Percentiles rank a stretch among this genome's conserved stretches.
Evolutionary conservation across 2,888 invertebrate genomes (phyloP).

Genomic region (Athrips mouffetella): DNA sequence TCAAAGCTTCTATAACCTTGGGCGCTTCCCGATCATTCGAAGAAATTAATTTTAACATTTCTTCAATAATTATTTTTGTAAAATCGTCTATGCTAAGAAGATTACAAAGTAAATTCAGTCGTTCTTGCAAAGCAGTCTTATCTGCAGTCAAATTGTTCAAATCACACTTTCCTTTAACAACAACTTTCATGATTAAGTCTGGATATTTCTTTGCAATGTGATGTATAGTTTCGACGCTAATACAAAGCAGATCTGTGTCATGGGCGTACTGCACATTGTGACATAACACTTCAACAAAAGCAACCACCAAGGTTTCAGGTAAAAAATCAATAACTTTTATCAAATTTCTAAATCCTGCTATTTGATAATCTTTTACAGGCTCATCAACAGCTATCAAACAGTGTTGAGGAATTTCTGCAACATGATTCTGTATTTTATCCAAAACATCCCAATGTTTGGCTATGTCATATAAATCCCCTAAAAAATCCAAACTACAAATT

Average conservation of each 20-base stretch:
- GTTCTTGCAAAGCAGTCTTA: conserved; percentile 48
- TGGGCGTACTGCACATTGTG: conserved; percentile 65
- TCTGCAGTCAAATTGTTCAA: conserved; percentile 50
- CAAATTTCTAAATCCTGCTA: conserved; percentile 73
- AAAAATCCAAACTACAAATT: conserved; percentile 56
- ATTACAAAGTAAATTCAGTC: conserved; percentile 63
- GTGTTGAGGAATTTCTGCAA: conserved; percentile 60
- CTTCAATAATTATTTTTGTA: conserved; percentile 61
- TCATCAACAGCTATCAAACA: conserved; percentile 73
- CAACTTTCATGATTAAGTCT: conserved; percentile 67
- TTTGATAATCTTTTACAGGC: conserved; percentile 60
- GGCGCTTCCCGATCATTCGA: conserved; percentile 41
- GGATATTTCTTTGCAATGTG: conserved; percentile 73
- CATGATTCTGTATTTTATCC: conserved; percentile 37
- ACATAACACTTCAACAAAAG: conserved; percentile 74
- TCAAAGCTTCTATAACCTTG: conserved; percentile 56
- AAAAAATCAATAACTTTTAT: conserved; percentile 65
- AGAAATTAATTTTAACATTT: conserved; percentile 58
- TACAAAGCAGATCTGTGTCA: conserved; percentile 57
- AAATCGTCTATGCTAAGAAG: conserved; percentile 71
- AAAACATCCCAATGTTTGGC: conserved; percentile 52
- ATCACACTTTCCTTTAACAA: conserved; percentile 68
- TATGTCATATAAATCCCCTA: conserved; percentile 56
- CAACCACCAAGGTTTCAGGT: conserved; percentile 60
- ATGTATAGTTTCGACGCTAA: conserved; percentile 72